phyloP scores from a whole-genome alignment of 2,797 vertebrate species.

The Cephalopachus bancanus region DNA sequence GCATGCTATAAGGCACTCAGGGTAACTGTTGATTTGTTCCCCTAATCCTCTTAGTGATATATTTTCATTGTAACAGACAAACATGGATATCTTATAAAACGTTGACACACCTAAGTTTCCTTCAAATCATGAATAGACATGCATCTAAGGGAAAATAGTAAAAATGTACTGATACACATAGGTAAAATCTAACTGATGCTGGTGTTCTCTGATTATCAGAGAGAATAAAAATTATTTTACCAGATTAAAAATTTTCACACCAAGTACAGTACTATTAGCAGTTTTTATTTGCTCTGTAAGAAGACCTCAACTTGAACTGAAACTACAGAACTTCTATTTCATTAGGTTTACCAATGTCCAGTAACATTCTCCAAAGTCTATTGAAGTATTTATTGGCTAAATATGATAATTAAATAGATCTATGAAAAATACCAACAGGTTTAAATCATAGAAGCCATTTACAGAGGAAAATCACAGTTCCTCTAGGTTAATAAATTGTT shows the following conservation, averaged over 20 bases:
- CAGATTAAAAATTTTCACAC: not conserved
- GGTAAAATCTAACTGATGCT: not conserved
- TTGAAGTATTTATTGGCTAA: not conserved
- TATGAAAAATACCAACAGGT: not conserved
- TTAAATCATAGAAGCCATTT: slow-evolving; percentile 35
- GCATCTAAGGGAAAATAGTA: not conserved
- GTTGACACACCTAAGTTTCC: not conserved
- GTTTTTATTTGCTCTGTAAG: not conserved
- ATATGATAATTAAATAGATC: slow-evolving; percentile 14
- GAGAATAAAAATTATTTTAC: not conserved
- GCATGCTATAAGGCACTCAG: not conserved
- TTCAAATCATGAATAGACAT: not conserved
- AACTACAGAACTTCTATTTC: not conserved
- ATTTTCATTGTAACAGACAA: not conserved
- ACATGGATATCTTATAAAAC: not conserved
- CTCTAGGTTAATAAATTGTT: not conserved
- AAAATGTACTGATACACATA: not conserved
- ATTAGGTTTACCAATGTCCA: slow-evolving; percentile 19
- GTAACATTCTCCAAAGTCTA: not conserved
- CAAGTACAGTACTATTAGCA: not conserved
- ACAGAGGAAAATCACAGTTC: not conserved
- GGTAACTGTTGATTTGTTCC: not conserved
- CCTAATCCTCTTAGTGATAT: not conserved
- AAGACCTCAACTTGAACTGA: not conserved
- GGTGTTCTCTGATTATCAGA: not conserved